These are phyloP conservation scores for Cyanoramphus novaezelandiae DNA, from an alignment of 2,113 vertebrate species.

Conservation along the genomic window DNA sequence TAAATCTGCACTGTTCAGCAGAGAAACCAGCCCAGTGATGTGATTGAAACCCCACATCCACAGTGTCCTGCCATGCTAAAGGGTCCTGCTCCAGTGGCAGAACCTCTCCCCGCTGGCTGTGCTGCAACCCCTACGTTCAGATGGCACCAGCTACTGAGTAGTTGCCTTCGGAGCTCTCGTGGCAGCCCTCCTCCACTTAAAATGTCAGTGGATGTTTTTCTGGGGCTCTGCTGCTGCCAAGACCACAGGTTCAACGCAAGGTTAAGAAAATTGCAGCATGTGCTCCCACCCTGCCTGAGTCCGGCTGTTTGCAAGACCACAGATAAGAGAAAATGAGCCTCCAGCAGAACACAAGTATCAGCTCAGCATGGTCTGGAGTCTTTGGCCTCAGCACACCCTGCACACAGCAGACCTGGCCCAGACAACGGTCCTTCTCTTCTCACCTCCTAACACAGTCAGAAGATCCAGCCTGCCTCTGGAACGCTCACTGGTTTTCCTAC, in stretches of 20 bases:
- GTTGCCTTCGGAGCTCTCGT: neutral
- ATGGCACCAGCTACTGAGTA: constrained; percentile 1
- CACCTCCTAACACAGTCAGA: neutral
- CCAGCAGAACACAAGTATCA: neutral
- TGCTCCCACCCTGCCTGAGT: neutral
- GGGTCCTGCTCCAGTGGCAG: neutral
- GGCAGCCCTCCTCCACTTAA: neutral
- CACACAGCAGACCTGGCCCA: neutral
- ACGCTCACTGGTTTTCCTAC: neutral
- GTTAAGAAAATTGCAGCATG: constrained; percentile 29
- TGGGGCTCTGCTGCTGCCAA: constrained; percentile 26
- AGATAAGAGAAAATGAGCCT: neutral
- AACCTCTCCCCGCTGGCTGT: neutral
- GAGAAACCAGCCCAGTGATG: neutral
- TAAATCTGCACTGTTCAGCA: neutral
- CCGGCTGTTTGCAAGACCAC: neutral
- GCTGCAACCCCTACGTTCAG: neutral
- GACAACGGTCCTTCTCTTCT: neutral
- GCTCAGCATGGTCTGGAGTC: neutral
- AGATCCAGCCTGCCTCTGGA: neutral
- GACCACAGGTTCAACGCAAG: constrained; percentile 14
- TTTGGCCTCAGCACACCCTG: neutral
- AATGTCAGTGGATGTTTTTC: neutral
- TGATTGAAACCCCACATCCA: neutral
- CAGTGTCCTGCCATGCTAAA: neutral